Evolutionary conservation across 2,797 vertebrate species (phyloP).

Genomic region (Manis pentadactyla): DNA sequence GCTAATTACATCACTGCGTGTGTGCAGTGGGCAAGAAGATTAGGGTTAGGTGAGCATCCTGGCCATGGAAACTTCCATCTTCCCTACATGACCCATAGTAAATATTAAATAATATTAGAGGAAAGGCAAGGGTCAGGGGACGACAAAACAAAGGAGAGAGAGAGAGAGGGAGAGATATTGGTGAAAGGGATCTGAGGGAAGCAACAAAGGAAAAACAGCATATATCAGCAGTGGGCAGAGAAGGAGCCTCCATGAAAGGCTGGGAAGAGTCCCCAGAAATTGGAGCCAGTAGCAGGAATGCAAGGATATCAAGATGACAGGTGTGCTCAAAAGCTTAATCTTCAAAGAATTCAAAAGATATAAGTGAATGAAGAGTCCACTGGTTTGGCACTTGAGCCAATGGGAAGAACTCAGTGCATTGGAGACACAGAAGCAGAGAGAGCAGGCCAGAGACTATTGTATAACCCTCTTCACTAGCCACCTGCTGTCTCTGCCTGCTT

Average conservation of each 20-base stretch:
- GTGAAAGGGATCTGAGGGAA: background rate
- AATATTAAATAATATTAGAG: background rate
- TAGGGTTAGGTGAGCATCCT: too few species aligned
- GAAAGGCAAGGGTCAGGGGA: background rate
- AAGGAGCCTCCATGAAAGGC: background rate
- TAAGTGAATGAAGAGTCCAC: background rate
- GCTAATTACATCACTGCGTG: too few species aligned
- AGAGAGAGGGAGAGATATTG: background rate
- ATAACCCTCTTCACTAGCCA: background rate
- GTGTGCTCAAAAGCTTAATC: background rate
- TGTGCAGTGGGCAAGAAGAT: too few species aligned
- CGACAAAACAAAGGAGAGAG: background rate
- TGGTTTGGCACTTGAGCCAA: background rate
- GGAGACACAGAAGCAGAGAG: background rate
- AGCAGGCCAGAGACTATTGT: fast-evolving
- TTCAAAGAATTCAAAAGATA: background rate
- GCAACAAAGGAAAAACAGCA: background rate
- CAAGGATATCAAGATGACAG: background rate
- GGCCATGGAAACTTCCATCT: too few species aligned
- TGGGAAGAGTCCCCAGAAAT: background rate
- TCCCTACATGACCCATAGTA: background rate
- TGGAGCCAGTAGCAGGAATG: background rate
- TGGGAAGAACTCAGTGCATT: fast-evolving
- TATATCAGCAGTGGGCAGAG: background rate
- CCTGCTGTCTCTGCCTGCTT: background rate